These are phyloP conservation scores for Coracopsis vasa DNA, from an alignment of 2,113 vertebrate genomes.

Conservation along the genomic window DNA sequence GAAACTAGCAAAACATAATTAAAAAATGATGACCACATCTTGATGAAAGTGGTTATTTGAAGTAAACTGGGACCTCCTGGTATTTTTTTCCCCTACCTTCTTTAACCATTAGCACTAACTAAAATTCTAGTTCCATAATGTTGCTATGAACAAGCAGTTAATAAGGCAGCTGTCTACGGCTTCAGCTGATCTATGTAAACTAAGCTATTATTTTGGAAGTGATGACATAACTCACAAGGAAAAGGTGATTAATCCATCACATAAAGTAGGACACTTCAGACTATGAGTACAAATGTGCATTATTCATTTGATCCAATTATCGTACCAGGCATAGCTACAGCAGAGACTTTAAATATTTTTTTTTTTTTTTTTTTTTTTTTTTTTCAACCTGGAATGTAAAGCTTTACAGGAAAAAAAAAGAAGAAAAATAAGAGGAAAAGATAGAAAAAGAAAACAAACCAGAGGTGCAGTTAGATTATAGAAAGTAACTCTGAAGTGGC, in stretches of 20 bases:
- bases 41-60: not conserved
- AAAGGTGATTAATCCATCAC: slow-evolving; percentile 40
- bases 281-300: not conserved
- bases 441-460: not conserved
- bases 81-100: not conserved
- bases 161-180: not conserved
- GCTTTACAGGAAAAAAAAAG: not conserved
- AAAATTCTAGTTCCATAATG: not conserved
- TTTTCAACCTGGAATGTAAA: not conserved
- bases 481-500: not conserved
- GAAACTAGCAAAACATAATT: not conserved
- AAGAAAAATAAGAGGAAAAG: not conserved
- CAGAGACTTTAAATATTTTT: not conserved
- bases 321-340: not conserved
- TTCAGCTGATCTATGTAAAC: not conserved
- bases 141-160: not conserved
- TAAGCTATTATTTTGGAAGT: slow-evolving; percentile 4
- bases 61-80: not conserved
- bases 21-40: not conserved
- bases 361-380: not conserved
- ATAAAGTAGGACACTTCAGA: not conserved
- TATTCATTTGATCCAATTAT: slow-evolving; percentile 31
- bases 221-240: slow-evolving; percentile 3
- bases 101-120: not conserved
- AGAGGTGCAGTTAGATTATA: not conserved